These are phyloP conservation scores for Hippoglossus hippoglossus DNA, from an alignment of 2,797 vertebrate species.

Conservation along the genomic window DNA sequence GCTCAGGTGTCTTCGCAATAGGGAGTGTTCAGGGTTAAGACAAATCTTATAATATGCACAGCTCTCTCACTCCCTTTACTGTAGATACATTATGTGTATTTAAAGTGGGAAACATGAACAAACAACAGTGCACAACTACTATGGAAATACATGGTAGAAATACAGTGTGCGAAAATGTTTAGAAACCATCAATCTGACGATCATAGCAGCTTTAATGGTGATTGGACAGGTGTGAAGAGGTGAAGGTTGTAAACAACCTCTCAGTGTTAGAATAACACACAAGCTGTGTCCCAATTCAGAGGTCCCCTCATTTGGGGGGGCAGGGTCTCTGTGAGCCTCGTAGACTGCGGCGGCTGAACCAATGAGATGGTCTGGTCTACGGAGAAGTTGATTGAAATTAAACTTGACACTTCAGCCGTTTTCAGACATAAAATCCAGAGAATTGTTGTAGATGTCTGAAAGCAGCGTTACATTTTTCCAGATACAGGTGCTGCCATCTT, in stretches of 20 bases:
- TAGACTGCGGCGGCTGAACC: too few relatives aligned
- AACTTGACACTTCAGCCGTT: too few relatives aligned
- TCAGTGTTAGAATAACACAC: not conserved
- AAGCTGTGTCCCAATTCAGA: not conserved
- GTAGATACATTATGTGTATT: not conserved
- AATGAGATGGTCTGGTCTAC: too few relatives aligned
- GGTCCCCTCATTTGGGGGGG: too few relatives aligned
- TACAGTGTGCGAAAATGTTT: not conserved
- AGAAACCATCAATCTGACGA: not conserved
- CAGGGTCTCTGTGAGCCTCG: too few relatives aligned
- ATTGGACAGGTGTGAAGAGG: not conserved
- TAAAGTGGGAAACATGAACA: not conserved
- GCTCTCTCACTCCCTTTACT: not conserved
- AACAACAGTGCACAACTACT: too few relatives aligned
- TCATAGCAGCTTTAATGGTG: not conserved
- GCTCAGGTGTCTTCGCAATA: slow-evolving; percentile 37
- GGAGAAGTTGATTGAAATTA: too few relatives aligned
- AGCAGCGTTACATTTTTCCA: too few relatives aligned
- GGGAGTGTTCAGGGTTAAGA: not conserved
- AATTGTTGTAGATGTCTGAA: too few relatives aligned
- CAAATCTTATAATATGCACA: not conserved
- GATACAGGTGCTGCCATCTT: too few relatives aligned
- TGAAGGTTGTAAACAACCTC: not conserved
- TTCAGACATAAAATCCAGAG: too few relatives aligned
- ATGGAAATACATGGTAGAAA: not conserved